A percentile compares a stretch with the other conserved stretches of the same genome.
phyloP scores from a whole-genome alignment of 2,888 invertebrate genomes.

The Drosophila prolongata region DNA sequence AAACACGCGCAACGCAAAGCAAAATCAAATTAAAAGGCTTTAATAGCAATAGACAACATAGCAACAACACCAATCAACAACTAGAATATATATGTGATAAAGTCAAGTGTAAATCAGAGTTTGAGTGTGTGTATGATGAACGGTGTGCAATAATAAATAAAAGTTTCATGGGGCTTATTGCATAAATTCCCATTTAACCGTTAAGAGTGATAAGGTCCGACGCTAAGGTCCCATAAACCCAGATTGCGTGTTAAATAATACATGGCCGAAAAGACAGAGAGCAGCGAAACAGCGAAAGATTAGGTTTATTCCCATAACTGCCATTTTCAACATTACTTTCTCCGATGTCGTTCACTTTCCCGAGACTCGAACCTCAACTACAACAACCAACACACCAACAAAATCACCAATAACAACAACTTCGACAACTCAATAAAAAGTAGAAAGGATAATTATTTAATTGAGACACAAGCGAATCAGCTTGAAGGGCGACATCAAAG shows the following conservation, averaged over 20 bases:
- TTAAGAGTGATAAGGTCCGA: conserved; percentile 58
- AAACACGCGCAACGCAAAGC: conserved; percentile 19
- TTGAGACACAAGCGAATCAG: conserved; percentile 45
- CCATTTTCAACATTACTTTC: conserved; percentile 39
- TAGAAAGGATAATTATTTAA: conserved; percentile 22
- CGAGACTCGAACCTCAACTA: conserved; percentile 43
- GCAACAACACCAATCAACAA: conserved; percentile 22
- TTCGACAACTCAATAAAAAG: background rate
- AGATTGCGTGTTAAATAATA: conserved; percentile 65
- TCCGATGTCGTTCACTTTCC: conserved; percentile 35
- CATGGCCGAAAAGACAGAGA: conserved; percentile 33
- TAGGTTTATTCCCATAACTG: conserved; percentile 55
- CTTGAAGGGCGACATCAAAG: conserved; percentile 73
- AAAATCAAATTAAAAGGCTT: conserved; percentile 53
- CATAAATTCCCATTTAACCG: conserved; percentile 39
- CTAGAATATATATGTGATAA: conserved; percentile 59
- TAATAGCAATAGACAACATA: conserved; percentile 40
- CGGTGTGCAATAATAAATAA: conserved; percentile 49
- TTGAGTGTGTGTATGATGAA: background rate
- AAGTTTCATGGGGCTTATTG: conserved; percentile 54
- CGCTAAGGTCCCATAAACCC: conserved; percentile 51
- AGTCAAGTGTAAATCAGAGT: conserved; percentile 69
- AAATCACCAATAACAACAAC: conserved; percentile 11
- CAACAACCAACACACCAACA: conserved; percentile 16
- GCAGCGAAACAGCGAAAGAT: conserved; percentile 10